phyloP scores from a whole-genome alignment of 2,113 vertebrate genomes.

The Trogon melanurus region DNA sequence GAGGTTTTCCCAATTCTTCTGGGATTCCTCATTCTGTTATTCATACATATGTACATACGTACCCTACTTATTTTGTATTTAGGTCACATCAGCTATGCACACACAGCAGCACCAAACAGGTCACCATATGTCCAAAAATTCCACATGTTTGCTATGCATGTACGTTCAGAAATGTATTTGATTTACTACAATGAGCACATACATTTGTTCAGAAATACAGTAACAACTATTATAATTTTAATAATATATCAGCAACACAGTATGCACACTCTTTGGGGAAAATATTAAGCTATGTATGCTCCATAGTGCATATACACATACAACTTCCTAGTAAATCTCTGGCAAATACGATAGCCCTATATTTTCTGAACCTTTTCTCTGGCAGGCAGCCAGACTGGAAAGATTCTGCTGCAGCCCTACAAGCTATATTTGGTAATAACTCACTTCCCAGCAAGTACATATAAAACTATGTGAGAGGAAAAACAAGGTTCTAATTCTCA shows the following conservation, averaged over 20 bases:
- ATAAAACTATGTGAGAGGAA: background rate
- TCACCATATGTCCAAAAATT: slow-evolving; percentile 54
- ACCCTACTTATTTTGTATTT: slow-evolving; percentile 50
- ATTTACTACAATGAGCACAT: background rate
- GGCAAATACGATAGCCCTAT: background rate
- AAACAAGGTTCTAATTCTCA: slow-evolving; percentile 24
- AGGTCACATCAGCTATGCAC: slow-evolving; percentile 14
- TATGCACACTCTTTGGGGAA: background rate
- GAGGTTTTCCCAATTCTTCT: background rate
- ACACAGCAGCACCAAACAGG: slow-evolving; percentile 29
- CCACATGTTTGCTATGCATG: background rate
- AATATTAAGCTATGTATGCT: background rate
- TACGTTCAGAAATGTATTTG: background rate
- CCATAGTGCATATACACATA: accelerated
- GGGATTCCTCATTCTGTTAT: background rate
- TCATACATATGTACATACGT: background rate
- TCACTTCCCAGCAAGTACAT: background rate
- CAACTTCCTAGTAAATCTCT: background rate
- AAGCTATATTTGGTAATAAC: slow-evolving; percentile 7
- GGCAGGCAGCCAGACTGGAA: background rate
- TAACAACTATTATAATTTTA: background rate
- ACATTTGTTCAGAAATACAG: background rate
- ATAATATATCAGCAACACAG: background rate
- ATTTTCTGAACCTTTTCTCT: background rate
- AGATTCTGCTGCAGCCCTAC: background rate